A percentile compares a stretch with the other conserved stretches of the same genome.
Conservation (phyloP, 2,113 vertebrate species). For the Dicerorhinus sumatrensis region DNA sequence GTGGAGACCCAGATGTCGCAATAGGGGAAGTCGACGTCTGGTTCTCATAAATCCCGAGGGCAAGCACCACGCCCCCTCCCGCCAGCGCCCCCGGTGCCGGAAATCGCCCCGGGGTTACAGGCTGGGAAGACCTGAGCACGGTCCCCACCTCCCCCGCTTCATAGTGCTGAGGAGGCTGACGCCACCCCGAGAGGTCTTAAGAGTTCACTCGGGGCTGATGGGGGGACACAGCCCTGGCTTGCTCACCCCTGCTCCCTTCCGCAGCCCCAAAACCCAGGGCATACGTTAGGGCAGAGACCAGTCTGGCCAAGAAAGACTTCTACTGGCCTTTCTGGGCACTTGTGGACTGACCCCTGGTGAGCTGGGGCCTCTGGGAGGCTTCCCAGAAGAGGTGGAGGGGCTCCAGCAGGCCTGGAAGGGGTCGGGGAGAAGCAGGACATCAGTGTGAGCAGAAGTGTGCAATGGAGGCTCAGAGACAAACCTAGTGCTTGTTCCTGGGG, state of each 20-base stretch:
- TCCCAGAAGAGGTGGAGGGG: neutral
- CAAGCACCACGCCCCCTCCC: slow-evolving; percentile 55
- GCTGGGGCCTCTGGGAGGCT: neutral
- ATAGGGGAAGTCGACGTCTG: slow-evolving; percentile 37
- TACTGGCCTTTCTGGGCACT: neutral
- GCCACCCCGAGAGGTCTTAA: neutral
- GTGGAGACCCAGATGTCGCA: slow-evolving; percentile 72
- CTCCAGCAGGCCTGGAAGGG: neutral
- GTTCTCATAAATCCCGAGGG: slow-evolving; percentile 52
- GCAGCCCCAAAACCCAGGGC: neutral
- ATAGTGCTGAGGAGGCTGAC: neutral
- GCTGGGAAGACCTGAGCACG: neutral
- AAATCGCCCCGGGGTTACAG: neutral
- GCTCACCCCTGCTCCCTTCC: neutral
- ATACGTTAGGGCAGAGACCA: neutral
- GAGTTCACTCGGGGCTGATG: neutral
- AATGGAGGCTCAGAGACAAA: neutral
- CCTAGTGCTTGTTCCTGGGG: neutral
- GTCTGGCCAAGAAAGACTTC: neutral
- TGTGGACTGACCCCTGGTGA: neutral
- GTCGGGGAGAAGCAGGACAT: neutral
- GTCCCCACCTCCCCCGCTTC: neutral
- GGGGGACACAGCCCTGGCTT: neutral
- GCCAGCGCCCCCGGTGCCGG: neutral
- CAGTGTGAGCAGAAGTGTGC: neutral